Evolutionary conservation across 1,140 invertebrate genomes (phyloP).

Genomic region (Popillia japonica): DNA sequence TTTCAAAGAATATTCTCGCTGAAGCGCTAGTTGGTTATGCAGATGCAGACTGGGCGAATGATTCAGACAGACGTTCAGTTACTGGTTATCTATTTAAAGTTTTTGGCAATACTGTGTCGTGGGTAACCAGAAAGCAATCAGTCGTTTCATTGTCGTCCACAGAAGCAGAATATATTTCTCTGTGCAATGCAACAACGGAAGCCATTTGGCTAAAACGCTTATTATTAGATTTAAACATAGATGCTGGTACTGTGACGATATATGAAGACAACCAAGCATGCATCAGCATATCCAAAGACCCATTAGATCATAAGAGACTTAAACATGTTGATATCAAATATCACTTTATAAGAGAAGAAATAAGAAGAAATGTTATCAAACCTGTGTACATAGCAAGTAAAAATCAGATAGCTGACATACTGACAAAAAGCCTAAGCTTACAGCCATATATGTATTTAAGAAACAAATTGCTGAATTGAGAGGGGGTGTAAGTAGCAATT

Average conservation of each 20-base stretch:
- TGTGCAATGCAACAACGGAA: background rate
- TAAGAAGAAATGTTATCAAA: background rate
- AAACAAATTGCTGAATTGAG: too few species aligned
- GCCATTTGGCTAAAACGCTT: background rate
- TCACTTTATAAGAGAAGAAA: conserved; percentile 10
- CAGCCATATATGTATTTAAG: too few species aligned
- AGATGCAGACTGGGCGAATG: conserved; percentile 25
- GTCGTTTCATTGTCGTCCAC: background rate
- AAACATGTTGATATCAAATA: conserved; percentile 19
- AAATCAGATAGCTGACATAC: too few species aligned
- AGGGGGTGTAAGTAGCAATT: too few species aligned
- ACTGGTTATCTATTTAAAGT: conserved; percentile 13
- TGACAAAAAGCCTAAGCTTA: too few species aligned
- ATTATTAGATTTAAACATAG: background rate
- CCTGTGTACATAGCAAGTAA: too few species aligned
- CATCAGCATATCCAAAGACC: background rate
- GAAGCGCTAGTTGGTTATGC: background rate
- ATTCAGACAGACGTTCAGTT: background rate
- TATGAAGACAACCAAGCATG: background rate
- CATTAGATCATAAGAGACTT: background rate
- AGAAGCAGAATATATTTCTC: conserved; percentile 32
- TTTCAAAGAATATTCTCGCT: conserved; percentile 32
- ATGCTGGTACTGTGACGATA: background rate
- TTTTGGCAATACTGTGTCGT: background rate
- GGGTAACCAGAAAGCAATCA: background rate